Evolutionary conservation across 2,113 vertebrate species (phyloP), one percentile per base, ranked within the genome.

Genomic region (Ctenodactylus gundi): DNA sequence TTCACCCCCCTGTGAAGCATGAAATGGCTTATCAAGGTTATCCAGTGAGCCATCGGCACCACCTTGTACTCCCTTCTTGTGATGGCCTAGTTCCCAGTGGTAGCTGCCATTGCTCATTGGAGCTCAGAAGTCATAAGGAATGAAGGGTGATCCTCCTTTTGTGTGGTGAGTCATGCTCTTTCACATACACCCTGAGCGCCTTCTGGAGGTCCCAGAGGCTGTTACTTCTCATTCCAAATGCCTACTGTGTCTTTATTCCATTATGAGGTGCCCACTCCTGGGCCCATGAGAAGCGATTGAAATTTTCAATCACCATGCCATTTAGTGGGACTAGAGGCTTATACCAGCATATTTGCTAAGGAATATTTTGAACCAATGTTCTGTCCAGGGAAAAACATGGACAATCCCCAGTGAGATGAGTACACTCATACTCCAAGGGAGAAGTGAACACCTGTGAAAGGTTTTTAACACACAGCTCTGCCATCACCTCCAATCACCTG

Each of bases 301-400:
- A 73, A 82, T 73, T 94, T 96, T 94, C 94, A 88, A 65, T 93
- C 90, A 94, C 92, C 18, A 4, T 68, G 77, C 53, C 68, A 46
- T 87, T 81, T 53, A 87, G 75, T 21, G 10, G 57, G 73, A 39
- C 36, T 84, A 55, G 46, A 51, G 67, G 72, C 57, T 31, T 60
- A 7, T 1, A 49, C 65, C 7, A 13, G 13, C 76, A 17, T 65
- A 85, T 92, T 92, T 81, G 36, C 88, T 65, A 51, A 62, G 62
- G 60, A 73, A 78, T 15, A 68, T 46, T 93, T 9, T 73, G 77
- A 87, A 87, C 60, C 39, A 73, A 57, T 12, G 29, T 60, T 92
- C 55, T 85, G 72, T 51, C 51, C 57, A 44, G 57, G 55, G 13
- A 21, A 88, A 60, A 51, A 53, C 4, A 53, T 12, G n/a, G 51